These are phyloP conservation scores for Pemphigus obesinymphae DNA, from an alignment of 1,140 invertebrate genomes.

Conservation along the genomic window DNA sequence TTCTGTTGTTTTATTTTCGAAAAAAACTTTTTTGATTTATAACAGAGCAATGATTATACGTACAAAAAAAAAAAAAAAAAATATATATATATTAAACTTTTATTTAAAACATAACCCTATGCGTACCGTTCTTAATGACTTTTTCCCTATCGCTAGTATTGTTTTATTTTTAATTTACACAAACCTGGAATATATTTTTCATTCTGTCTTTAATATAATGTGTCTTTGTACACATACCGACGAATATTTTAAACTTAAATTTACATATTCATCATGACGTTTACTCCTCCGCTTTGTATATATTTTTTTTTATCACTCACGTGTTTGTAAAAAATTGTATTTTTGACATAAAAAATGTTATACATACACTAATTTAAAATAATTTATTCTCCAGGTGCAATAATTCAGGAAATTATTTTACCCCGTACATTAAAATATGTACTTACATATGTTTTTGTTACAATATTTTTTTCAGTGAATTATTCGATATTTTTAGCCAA, in stretches of 20 bases:
- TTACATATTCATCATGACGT: not conserved
- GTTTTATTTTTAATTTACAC: not conserved
- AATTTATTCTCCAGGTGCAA: no score
- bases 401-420: no score
- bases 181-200: not conserved
- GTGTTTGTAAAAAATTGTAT: not conserved
- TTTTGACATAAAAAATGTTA: no score
- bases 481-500: no score
- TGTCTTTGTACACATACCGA: not conserved
- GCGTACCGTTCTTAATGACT: not conserved
- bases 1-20: not conserved
- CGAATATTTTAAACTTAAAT: not conserved
- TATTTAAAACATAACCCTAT: not conserved
- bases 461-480: no score
- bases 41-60: not conserved
- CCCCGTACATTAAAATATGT: no score
- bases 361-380: no score
- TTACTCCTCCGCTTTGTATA: not conserved
- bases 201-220: not conserved
- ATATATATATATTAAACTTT: not conserved
- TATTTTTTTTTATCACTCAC: not conserved
- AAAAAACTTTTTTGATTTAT: not conserved
- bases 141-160: not conserved
- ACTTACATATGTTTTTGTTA: no score
- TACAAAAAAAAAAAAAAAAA: no score